phyloP scores from a whole-genome alignment of 2,113 vertebrate species.

The Cariama cristata region DNA sequence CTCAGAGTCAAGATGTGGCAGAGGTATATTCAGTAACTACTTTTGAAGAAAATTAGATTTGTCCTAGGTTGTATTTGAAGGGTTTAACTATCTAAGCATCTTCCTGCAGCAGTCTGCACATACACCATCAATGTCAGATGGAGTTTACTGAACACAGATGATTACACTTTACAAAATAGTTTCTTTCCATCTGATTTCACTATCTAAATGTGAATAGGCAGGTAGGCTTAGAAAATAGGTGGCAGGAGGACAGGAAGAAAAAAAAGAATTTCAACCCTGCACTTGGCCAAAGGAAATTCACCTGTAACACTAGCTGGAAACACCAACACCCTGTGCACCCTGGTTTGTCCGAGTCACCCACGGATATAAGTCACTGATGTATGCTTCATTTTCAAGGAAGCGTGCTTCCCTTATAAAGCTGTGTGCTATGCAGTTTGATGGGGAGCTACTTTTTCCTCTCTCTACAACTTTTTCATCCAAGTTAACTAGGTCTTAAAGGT shows the following conservation, averaged over 20 bases:
- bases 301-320: background rate
- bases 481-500: background rate
- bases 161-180: background rate
- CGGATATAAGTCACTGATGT: fast-evolving
- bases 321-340: no score
- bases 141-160: constrained; percentile 17
- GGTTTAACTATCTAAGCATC: background rate
- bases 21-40: background rate
- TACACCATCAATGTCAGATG: background rate
- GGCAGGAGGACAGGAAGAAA: background rate
- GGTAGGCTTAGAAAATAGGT: background rate
- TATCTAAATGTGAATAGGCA: background rate
- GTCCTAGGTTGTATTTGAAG: background rate
- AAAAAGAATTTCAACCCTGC: background rate
- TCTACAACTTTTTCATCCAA: background rate
- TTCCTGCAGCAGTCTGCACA: background rate
- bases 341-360: background rate
- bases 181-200: constrained; percentile 30
- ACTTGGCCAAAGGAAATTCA: background rate
- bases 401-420: background rate
- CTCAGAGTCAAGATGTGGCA: background rate
- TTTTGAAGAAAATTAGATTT: background rate
- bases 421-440: background rate
- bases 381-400: background rate
- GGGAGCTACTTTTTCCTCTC: background rate